phyloP scores from a whole-genome alignment of 1,140 invertebrate species.

The Drosophila mayri region DNA sequence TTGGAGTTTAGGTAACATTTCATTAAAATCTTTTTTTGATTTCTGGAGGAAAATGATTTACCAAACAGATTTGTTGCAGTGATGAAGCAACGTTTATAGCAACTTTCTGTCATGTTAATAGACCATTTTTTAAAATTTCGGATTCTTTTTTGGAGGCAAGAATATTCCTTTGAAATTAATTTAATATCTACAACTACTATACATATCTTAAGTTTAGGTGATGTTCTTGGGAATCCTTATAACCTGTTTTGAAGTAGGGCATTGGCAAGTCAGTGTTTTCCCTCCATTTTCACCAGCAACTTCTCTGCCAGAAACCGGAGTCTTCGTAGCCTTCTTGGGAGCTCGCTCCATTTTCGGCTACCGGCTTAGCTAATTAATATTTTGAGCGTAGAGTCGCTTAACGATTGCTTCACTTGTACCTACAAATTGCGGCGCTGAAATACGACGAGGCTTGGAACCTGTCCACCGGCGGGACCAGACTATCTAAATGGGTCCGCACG shows the following conservation, averaged over 20 bases:
- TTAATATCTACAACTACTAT: not conserved
- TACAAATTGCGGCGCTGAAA: slow-evolving; percentile 68
- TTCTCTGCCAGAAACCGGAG: not conserved
- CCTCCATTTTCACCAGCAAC: not conserved
- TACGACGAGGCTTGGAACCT: slow-evolving; percentile 25
- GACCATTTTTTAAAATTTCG: too few species aligned
- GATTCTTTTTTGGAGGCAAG: too few species aligned
- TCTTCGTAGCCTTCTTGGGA: slow-evolving; percentile 25
- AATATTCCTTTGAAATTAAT: not conserved
- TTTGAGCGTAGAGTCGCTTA: slow-evolving; percentile 67
- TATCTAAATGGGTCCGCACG: slow-evolving; percentile 53
- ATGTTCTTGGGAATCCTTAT: not conserved
- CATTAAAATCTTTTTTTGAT: not conserved
- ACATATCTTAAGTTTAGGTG: not conserved
- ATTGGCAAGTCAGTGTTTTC: slow-evolving; percentile 2
- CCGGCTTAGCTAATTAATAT: slow-evolving; percentile 72
- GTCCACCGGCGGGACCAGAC: slow-evolving; percentile 28
- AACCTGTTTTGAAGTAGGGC: not conserved
- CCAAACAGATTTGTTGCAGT: too few species aligned
- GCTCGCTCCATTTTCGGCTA: slow-evolving; percentile 45
- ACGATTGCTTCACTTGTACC: slow-evolving; percentile 66
- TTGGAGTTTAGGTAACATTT: too few species aligned
- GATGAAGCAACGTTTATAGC: too few species aligned
- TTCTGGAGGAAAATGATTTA: too few species aligned
- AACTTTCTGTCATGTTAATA: too few species aligned